phyloP scores from a whole-genome alignment of 2,888 invertebrate genomes.

The Netelia inedita region DNA sequence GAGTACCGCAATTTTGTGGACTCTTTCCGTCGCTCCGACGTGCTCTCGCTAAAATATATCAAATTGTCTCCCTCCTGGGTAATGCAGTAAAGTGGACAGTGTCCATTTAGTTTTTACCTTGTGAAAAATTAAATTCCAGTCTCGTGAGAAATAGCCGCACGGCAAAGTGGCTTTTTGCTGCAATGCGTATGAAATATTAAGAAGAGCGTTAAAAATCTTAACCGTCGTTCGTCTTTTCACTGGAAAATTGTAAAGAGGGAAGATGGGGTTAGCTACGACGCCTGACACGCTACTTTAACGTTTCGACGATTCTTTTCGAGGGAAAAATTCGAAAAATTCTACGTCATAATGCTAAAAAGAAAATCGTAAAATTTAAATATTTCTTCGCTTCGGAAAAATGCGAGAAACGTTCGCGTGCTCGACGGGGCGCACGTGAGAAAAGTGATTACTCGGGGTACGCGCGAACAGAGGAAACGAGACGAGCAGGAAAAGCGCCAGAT shows the following conservation, averaged over 20 bases:
- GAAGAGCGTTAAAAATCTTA: no score
- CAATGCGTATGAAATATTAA: no score
- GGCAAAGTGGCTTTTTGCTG: neutral
- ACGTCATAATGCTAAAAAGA: neutral
- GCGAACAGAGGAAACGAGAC: neutral
- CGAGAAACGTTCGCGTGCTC: no score
- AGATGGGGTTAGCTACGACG: no score
- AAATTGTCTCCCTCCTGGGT: conserved; percentile 47
- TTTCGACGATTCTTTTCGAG: no score
- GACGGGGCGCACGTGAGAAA: neutral
- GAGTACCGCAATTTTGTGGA: no score
- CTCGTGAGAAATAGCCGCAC: neutral
- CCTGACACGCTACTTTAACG: no score
- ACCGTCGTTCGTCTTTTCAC: no score
- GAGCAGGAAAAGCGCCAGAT: neutral
- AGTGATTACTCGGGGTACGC: conserved; percentile 37
- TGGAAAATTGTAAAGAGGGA: no score
- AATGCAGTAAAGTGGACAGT: conserved; percentile 10
- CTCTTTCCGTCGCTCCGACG: no score
- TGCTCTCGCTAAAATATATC: conserved; percentile 20
- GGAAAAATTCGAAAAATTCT: no score
- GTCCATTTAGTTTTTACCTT: conserved; percentile 46
- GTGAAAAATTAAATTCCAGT: conserved; percentile 55
- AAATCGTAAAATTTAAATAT: conserved; percentile 1
- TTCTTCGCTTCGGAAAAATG: no score